Conservation (phyloP, 1,140 invertebrate genomes). For the Varroa destructor region DNA sequence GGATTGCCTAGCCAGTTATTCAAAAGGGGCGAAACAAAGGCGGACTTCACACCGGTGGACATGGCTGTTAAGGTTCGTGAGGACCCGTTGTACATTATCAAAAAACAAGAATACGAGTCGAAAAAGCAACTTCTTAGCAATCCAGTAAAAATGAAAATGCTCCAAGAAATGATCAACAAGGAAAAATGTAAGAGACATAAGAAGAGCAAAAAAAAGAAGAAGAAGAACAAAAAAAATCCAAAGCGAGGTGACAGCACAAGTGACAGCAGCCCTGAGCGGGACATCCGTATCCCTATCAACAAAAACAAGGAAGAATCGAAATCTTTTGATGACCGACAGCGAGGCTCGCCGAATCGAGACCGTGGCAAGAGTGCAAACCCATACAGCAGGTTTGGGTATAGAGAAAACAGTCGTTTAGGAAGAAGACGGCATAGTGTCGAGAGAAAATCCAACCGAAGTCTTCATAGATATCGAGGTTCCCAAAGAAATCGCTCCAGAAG, state of each 20-base stretch:
- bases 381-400: too few relatives aligned
- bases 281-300: not conserved
- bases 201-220: conserved; percentile 36
- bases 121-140: conserved; percentile 65
- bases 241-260: conserved; percentile 30
- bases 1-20: not conserved
- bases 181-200: conserved; percentile 30
- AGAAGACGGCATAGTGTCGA: too few relatives aligned
- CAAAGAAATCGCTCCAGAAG: too few relatives aligned
- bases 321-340: too few relatives aligned
- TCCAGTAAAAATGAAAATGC: conserved; percentile 70
- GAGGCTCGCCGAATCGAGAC: too few relatives aligned
- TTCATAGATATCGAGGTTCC: too few relatives aligned
- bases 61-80: conserved; percentile 68
- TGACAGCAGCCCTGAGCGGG: conserved; percentile 28
- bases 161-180: conserved; percentile 54
- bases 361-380: too few relatives aligned
- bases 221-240: conserved; percentile 33
- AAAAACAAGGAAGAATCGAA: too few relatives aligned
- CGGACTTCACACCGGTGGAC: conserved; percentile 47
- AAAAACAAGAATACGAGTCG: conserved; percentile 67
- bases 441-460: too few relatives aligned
- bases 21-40: conserved; percentile 1
- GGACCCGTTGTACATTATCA: conserved; percentile 72
- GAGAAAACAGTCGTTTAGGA: too few relatives aligned